Evolutionary conservation across 2,888 invertebrate genomes (phyloP).

Genomic region (Ormyrus labotus): DNA sequence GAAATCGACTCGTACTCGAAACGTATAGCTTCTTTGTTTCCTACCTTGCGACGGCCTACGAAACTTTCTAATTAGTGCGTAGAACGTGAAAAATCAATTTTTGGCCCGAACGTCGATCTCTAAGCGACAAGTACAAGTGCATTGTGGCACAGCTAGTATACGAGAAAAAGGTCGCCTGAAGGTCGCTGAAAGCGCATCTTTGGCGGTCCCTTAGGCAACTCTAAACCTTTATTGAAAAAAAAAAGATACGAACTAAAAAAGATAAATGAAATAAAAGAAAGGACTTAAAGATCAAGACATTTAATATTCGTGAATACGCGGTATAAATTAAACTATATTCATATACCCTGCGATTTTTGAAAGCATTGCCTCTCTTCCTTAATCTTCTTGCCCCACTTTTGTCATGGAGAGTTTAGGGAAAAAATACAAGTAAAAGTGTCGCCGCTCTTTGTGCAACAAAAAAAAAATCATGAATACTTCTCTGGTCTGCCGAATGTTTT

Average conservation of each 20-base stretch:
- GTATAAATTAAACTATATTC: constrained; percentile 65
- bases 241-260: constrained; percentile 39
- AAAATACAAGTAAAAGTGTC: constrained; percentile 41
- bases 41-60: not conserved
- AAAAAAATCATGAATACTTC: constrained; percentile 50
- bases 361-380: constrained; percentile 58
- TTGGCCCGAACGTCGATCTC: constrained; percentile 62
- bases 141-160: constrained; percentile 76
- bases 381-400: constrained; percentile 57
- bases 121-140: constrained; percentile 76
- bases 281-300: constrained; percentile 63
- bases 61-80: not conserved
- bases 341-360: constrained; percentile 59
- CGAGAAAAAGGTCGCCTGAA: constrained; percentile 69
- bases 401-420: constrained; percentile 54
- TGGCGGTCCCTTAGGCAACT: constrained; percentile 68
- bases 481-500: constrained; percentile 55
- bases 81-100: constrained; percentile 43
- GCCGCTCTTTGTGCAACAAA: constrained; percentile 55
- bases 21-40: not conserved
- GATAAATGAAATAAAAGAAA: constrained; percentile 47
- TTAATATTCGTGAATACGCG: constrained; percentile 69
- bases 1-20: not conserved
- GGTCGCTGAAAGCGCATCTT: constrained; percentile 68
- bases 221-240: constrained; percentile 72